Evolutionary conservation across 2,113 vertebrate species (phyloP).

Genomic region (Myiagra hebetior): DNA sequence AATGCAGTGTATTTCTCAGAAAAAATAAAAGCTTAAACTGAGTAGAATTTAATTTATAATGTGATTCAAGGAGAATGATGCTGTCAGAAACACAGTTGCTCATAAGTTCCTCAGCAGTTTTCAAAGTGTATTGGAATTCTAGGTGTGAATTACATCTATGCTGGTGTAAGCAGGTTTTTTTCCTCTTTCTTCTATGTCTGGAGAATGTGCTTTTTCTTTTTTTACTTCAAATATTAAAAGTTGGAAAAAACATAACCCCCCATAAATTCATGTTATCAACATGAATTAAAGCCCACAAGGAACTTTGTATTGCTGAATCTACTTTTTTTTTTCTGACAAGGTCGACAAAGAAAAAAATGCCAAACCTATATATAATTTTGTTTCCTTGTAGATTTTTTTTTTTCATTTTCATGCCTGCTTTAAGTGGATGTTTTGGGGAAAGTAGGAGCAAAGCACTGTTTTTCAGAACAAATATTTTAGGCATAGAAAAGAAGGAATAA

Average conservation of each 20-base stretch:
- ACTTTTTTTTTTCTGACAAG: neutral
- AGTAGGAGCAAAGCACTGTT: neutral
- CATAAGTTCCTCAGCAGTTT: neutral
- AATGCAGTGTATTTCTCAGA: neutral
- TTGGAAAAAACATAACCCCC: neutral
- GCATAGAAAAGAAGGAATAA: neutral
- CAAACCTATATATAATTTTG: neutral
- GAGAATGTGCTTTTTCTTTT: neutral
- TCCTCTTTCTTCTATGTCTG: neutral
- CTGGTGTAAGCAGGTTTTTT: fast-evolving
- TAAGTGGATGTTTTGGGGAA: neutral
- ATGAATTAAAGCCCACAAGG: neutral
- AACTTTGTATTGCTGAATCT: neutral
- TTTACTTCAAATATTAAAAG: neutral
- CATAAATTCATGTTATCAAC: neutral
- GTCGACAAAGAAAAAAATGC: neutral
- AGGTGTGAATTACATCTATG: neutral
- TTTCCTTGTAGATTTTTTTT: neutral
- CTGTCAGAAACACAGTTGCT: neutral
- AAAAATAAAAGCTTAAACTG: neutral
- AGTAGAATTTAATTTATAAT: neutral
- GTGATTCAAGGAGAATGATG: neutral
- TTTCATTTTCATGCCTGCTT: neutral
- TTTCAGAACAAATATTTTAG: neutral
- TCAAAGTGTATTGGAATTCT: neutral